Base-by-base conservation (phyloP, 2,113 vertebrate genomes). In the Hippocampus mohnikei region DNA sequence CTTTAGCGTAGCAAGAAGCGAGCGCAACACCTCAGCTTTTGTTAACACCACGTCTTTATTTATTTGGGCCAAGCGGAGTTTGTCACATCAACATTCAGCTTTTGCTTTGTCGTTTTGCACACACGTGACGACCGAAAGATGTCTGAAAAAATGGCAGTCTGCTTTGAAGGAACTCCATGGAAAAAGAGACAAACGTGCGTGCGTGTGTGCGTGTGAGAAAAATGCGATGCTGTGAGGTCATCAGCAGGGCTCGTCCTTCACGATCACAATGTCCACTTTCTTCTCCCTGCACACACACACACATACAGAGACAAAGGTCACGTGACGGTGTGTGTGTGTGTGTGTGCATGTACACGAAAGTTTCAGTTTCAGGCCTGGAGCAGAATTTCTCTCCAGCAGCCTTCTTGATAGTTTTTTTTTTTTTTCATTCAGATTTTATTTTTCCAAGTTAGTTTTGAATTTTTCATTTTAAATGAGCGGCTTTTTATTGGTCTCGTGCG, bases 221-320 rank as follows among this genome's bases (percentile, higher is more conserved):
- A 5, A 63, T 11, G 3, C 8, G 29, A 33, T 33, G 33, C 46
- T 65, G 41, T 15, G 23, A 65, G 9, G 42, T 27, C 63, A 46
- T 65, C 63, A 46, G 41, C 63, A 64, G 62, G 62, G 62, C 40
- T 40, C 62, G 40, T 64, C 62, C 62, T 64, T 64, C 40, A 44
- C 4, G 25, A 64, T 64, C 21, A 64, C 62, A 64, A 65, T 46
- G 23, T 65, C 63, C 41, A 46, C 46, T n/a, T 65, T 44, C 63
- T 65, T 65, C 41, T 64, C 62, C 21, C 41, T 46, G 41, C 63
- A 46, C 40, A 44, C 11, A 42, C 21, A n/a, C 27, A 20, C 59
- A 59, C 58, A 60, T 15, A 62, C 33, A 20, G 16, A 53, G 2
- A 55, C 21, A 23, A 25, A 23, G 56, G 58, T 59, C 58, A 59